Base-by-base conservation (phyloP, 2,797 vertebrate genomes). In the Chloroceryle inda region DNA sequence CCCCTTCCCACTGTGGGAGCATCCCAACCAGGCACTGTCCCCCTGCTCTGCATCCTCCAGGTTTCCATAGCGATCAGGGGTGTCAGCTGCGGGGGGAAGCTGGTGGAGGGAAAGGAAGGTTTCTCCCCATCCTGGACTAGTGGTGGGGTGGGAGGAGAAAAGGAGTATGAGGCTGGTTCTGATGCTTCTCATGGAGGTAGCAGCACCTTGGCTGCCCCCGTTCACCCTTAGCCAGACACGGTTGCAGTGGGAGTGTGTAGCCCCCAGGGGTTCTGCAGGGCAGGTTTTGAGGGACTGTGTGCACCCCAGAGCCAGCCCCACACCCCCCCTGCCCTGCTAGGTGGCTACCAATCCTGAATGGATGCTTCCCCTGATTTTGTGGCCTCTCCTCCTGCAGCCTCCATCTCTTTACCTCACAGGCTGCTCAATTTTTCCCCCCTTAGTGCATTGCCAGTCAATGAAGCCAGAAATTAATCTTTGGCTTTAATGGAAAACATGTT, bases 1-100 rank as follows among this genome's bases (percentile, higher is more conserved):
- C 52, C 23, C 64, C 21, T 76, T 88, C 38, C 59, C 1, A 1
- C 68, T 73, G 53, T 2, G 0, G 66, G 67, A 81, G 69, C 72
- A 49, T 82, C 62, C 71, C 3, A 3, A 50, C 24, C 38, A 40
- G 67, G 55, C 81, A 92, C 53, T 27, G 20, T 77, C 52, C 38
- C 64, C 47, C 29, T 40, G 76, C 40, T 58, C 80, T 0, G 0
- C 62, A 76, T 73, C 38, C 67, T 82, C 42, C 18, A 0, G 1
- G 92, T 96, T 96, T 95, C 97, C 96, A 91, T 97, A 96, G 96
- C 92, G 89, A 96, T 95, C 19, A 1, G 29, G 56, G 72, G 88
- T 94, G 84, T 84, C 85, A 94, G 89, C 79, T 44, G 18, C 3
- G 5, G 1, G 0, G 62, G 64, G 42, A 91, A 88, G 61, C 27